Conservation (phyloP, 2,888 invertebrate genomes). For the Pyrrhosoma nymphula region DNA sequence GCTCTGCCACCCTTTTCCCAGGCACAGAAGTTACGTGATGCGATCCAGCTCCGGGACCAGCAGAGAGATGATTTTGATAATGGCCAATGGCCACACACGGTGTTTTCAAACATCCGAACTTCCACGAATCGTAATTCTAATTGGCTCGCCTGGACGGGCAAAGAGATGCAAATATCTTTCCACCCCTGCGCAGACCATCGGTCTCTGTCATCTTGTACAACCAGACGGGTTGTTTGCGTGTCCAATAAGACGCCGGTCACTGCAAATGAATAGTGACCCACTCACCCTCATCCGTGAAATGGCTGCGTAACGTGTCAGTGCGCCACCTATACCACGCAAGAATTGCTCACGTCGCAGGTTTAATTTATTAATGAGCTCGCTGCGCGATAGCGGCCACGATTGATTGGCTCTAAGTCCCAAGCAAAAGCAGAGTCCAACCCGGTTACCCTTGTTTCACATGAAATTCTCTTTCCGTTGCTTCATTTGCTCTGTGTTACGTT, state of each 20-base stretch:
- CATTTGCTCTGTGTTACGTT: no score
- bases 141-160: not conserved
- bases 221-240: not conserved
- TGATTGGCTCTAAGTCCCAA: not conserved
- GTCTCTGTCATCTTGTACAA: not conserved
- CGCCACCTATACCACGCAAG: not conserved
- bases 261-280: not conserved
- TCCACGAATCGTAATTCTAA: not conserved
- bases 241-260: not conserved
- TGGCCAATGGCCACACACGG: not conserved
- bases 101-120: constrained; percentile 9
- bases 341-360: not conserved
- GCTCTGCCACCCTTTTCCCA: not conserved
- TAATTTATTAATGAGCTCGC: not conserved
- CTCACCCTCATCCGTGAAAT: no score
- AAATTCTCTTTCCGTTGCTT: no score
- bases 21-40: not conserved
- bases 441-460: not conserved
- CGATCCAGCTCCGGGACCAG: not conserved
- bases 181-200: not conserved
- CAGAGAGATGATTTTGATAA: not conserved
- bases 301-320: no score
- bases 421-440: not conserved
- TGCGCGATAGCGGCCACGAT: not conserved
- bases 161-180: not conserved